Conservation (phyloP, 2,888 invertebrate genomes). For the Protonemura montana region DNA sequence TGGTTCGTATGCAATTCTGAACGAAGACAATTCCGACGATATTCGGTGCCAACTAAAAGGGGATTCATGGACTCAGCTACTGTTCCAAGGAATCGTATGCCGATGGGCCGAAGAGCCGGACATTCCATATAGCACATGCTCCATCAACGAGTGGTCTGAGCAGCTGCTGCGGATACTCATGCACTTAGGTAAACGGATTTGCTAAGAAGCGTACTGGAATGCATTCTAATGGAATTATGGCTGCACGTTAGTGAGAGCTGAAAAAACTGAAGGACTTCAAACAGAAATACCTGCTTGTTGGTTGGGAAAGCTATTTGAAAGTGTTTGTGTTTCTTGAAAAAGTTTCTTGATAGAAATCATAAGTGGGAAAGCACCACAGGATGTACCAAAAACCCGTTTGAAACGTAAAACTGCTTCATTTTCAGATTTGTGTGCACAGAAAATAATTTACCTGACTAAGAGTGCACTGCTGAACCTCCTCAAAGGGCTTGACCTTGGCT, state of each 20-base stretch:
- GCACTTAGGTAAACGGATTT: conserved; percentile 36
- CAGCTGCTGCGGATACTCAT: neutral
- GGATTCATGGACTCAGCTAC: neutral
- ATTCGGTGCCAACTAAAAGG: neutral
- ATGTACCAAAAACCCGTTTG: too few species aligned
- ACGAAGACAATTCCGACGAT: neutral
- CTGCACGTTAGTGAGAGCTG: too few species aligned
- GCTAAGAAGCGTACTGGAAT: too few species aligned
- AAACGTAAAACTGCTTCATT: neutral
- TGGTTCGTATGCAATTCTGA: neutral
- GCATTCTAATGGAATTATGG: too few species aligned
- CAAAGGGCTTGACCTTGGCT: neutral
- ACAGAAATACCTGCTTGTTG: too few species aligned
- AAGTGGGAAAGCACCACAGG: too few species aligned
- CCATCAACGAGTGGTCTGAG: neutral
- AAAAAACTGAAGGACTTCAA: too few species aligned
- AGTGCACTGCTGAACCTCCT: neutral
- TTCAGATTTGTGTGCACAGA: neutral
- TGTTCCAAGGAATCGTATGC: conserved; percentile 1
- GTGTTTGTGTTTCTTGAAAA: too few species aligned
- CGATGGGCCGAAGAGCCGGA: neutral
- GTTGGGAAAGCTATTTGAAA: too few species aligned
- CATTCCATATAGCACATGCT: neutral
- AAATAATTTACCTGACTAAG: neutral
- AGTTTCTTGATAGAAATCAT: too few species aligned